Evolutionary conservation across 2,888 invertebrate genomes (phyloP), one percentile per base, ranked within the genome.

Genomic region (Acanthoscelides obtectus): DNA sequence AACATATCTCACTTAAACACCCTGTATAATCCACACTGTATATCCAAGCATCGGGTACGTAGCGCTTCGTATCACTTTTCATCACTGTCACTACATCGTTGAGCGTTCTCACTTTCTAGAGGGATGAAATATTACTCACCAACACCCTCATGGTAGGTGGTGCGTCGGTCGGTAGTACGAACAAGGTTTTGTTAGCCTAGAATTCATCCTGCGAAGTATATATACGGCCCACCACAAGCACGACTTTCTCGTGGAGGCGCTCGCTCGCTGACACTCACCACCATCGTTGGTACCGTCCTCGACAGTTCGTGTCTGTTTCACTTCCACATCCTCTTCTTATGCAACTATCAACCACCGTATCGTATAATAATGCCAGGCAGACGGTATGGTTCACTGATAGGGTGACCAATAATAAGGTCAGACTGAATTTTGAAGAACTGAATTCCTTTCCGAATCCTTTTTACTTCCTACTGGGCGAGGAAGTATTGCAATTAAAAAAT

Each of bases 141-240:
- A 84, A 82, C 81, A 84, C 84, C 84, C 80, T 85, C 85, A 85
- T 85, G 82, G 79, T 82, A 77, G 76, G 72, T 73, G 70, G 45
- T 45, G 45, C 45, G 45, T 45, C 12, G 45, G 45, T 12, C 45
- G 45, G 79, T 65, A 87, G 79, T 17, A 77, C 82, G 71, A 64
- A 86, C 87, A 77, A 88, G 87, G 68, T 88, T 86, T 72, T 82
- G 79, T 79, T 76, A 78, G 74, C 75, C 67, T 73, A 68, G 74
- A 77, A 77, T 77, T 79, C 78, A 77, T 72, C 45, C 76, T 75
- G 78, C 77, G 77, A 77, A 78, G 79, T 81, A 83, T 85, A 82
- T 85, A 85, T 84, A 84, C 80, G 45, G 45, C 45, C 80, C 72
- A 79, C 78, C 79, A 77, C 75, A 75, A 76, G 77, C 80, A 78